These are phyloP conservation scores for Stictocephala bisonia DNA, from an alignment of 2,888 invertebrate species.

Conservation along the genomic window DNA sequence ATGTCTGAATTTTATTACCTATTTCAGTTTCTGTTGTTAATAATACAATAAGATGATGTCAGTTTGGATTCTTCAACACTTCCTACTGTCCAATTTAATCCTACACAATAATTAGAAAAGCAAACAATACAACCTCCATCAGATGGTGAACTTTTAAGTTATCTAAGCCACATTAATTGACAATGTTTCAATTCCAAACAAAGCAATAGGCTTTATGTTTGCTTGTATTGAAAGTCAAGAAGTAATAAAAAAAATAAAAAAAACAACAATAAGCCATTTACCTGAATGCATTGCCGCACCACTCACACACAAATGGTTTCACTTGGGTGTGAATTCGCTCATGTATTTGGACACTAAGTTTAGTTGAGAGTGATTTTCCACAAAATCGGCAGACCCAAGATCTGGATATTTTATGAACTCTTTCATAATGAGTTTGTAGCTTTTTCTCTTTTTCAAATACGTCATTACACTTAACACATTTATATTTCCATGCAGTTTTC, in stretches of 20 bases:
- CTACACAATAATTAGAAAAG: too few species aligned
- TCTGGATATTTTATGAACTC: slow-evolving; percentile 31
- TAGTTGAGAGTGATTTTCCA: slow-evolving; percentile 56
- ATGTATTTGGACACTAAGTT: slow-evolving; percentile 56
- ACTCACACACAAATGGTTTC: slow-evolving; percentile 57
- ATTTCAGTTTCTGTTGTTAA: too few species aligned
- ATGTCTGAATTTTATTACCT: too few species aligned
- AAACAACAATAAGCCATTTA: slow-evolving; percentile 15
- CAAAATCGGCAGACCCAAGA: slow-evolving; percentile 56
- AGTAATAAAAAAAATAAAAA: not conserved
- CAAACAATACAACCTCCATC: too few species aligned
- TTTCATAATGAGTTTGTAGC: slow-evolving; percentile 32
- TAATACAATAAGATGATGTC: too few species aligned
- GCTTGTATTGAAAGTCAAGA: not conserved
- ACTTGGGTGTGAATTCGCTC: slow-evolving; percentile 57
- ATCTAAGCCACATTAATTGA: not conserved
- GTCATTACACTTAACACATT: slow-evolving; percentile 26
- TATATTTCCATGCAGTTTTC: not conserved
- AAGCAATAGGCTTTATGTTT: too few species aligned
- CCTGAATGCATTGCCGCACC: slow-evolving; percentile 57
- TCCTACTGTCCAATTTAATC: too few species aligned
- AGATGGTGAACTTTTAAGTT: not conserved
- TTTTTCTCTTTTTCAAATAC: slow-evolving; percentile 24
- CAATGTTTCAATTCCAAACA: not conserved
- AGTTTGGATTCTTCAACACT: too few species aligned